Conservation (phyloP, 2,797 vertebrate species). For the Anas acuta region DNA sequence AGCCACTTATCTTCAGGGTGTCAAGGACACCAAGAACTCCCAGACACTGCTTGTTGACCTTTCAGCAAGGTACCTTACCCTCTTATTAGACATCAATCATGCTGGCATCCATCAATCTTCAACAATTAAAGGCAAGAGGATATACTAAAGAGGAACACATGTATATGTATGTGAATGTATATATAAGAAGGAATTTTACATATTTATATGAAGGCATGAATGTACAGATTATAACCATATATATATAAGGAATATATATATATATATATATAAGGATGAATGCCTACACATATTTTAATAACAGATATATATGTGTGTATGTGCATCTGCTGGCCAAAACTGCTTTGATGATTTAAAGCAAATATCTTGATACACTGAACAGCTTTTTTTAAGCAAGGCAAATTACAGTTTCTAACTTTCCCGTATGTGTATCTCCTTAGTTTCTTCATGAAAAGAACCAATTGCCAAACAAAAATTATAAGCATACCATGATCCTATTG, state of each 20-base stretch:
- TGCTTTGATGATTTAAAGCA: not conserved
- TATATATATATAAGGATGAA: not conserved
- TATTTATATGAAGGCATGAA: not conserved
- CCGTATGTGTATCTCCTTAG: not conserved
- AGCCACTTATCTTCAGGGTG: not conserved
- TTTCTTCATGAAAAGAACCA: not conserved
- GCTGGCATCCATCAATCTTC: not conserved
- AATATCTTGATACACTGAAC: not conserved
- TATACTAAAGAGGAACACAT: not conserved
- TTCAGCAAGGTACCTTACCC: not conserved
- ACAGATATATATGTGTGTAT: not conserved
- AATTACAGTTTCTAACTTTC: not conserved
- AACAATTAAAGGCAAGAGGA: not conserved
- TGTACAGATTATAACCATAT: not conserved
- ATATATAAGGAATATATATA: not conserved
- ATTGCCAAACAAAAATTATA: not conserved
- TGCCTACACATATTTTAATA: not conserved
- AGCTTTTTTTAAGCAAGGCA: not conserved
- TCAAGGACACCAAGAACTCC: not conserved
- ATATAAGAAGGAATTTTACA: not conserved
- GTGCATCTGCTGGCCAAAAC: not conserved
- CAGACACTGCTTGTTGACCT: not conserved
- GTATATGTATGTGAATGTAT: too few species aligned
- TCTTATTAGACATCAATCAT: not conserved
- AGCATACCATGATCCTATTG: not conserved